These are phyloP conservation scores for Gadus chalcogrammus DNA, from an alignment of 2,113 vertebrate genomes.

Conservation along the genomic window DNA sequence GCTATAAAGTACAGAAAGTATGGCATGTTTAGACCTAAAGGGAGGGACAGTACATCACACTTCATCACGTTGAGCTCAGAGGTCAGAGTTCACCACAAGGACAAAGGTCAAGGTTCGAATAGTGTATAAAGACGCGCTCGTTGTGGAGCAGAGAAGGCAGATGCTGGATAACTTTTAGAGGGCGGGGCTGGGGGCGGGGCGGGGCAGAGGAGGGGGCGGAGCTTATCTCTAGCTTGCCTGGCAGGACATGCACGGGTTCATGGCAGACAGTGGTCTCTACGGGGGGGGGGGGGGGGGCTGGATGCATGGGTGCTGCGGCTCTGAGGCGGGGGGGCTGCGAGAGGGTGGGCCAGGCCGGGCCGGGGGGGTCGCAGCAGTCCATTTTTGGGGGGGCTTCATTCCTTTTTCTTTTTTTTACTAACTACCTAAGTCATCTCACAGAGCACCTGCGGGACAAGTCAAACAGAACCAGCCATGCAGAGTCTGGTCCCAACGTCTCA, in stretches of 20 bases:
- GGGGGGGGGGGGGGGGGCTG: background rate
- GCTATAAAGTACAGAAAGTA: constrained; percentile 57
- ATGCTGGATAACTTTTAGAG: constrained; percentile 5
- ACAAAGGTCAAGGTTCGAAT: constrained; percentile 26
- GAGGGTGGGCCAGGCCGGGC: background rate
- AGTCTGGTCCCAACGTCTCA: constrained; percentile 3
- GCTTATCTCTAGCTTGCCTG: constrained; percentile 26
- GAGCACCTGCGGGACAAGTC: too few relatives aligned
- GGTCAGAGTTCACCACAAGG: constrained; percentile 58
- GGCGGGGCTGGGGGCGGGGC: too few relatives aligned
- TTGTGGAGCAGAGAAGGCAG: constrained; percentile 11
- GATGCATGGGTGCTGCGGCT: too few relatives aligned
- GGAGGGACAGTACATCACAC: constrained; percentile 30
- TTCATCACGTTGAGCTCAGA: constrained; percentile 57
- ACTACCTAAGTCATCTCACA: too few relatives aligned
- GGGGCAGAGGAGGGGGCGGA: too few relatives aligned
- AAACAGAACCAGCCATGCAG: constrained; percentile 33
- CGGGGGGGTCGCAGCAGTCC: background rate
- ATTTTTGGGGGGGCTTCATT: background rate
- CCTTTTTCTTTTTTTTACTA: too few relatives aligned
- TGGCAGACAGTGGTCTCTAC: constrained; percentile 3
- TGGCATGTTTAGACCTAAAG: constrained; percentile 45
- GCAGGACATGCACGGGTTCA: constrained; percentile 37
- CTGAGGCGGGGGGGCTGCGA: too few relatives aligned
- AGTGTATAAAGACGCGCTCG: constrained; percentile 22